Conservation (phyloP, 2,797 vertebrate species). For the Amniataba percoides region DNA sequence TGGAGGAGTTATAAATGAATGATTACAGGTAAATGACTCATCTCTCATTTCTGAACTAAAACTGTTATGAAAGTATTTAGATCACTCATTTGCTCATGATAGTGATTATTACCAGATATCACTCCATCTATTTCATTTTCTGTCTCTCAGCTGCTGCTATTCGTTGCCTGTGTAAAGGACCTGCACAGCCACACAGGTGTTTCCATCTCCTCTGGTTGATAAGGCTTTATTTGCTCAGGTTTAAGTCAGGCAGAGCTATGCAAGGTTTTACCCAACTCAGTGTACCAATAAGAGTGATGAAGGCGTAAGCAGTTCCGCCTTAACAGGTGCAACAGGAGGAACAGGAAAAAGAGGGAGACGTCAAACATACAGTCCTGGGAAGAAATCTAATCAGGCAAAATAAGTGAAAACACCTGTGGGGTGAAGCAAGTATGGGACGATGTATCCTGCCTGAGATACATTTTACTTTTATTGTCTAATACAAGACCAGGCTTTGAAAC, state of each 20-base stretch:
- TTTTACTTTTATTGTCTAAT: not conserved
- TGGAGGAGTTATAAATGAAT: not conserved
- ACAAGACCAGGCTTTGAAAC: not conserved
- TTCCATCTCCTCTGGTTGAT: conserved; percentile 8
- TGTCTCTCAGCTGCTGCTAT: not conserved
- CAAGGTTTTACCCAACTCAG: not conserved
- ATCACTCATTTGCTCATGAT: not conserved
- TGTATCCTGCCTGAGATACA: not conserved
- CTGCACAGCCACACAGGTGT: not conserved
- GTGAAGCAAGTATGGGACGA: not conserved
- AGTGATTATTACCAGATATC: not conserved
- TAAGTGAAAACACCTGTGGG: conserved; percentile 23
- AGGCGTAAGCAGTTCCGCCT: conserved; percentile 22
- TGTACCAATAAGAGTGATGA: conserved; percentile 1
- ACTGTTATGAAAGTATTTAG: not conserved
- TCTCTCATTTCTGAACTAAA: not conserved
- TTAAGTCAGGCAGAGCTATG: conserved; percentile 5
- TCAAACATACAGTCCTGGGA: conserved; percentile 5
- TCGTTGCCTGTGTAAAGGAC: not conserved
- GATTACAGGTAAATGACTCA: not conserved
- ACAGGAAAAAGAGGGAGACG: conserved; percentile 21
- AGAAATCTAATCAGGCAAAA: conserved; percentile 17
- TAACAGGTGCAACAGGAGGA: conserved; percentile 44
- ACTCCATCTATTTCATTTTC: not conserved
- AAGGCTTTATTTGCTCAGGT: conserved; percentile 23